A percentile compares a stretch with the other conserved stretches of the same genome.
These are phyloP conservation scores for Meganola albula DNA, from an alignment of 2,888 invertebrate species.

Conservation along the genomic window DNA sequence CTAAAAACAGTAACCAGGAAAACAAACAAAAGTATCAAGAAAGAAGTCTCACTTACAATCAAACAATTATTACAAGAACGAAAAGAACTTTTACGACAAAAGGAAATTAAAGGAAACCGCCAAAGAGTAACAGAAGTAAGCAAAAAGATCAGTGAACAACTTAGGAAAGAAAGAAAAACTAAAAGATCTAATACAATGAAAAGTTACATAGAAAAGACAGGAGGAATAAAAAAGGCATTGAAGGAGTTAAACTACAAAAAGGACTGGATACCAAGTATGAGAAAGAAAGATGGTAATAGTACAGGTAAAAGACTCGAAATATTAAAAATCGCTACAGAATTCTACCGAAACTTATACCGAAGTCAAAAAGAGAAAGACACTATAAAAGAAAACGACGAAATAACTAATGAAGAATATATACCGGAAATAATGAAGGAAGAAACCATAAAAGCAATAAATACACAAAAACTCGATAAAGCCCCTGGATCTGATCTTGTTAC, in stretches of 20 bases:
- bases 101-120: conserved; percentile 13
- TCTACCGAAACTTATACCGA: conserved; percentile 15
- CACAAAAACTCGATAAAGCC: conserved; percentile 26
- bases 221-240: not conserved
- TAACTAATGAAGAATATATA: too few relatives aligned
- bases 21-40: conserved; percentile 13
- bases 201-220: conserved; percentile 9
- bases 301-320: conserved; percentile 13
- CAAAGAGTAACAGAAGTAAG: conserved; percentile 15
- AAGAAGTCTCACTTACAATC: conserved; percentile 3
- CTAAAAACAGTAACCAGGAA: conserved; percentile 10
- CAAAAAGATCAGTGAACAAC: conserved; percentile 18
- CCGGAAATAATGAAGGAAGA: conserved; percentile 22
- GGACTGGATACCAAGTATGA: not conserved
- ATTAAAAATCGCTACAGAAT: conserved; percentile 22
- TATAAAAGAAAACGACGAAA: conserved; percentile 6
- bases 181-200: conserved; percentile 13
- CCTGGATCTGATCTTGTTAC: conserved; percentile 25
- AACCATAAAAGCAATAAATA: conserved; percentile 21
- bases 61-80: conserved; percentile 13
- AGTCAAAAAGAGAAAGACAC: conserved; percentile 5
- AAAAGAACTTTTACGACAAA: conserved; percentile 15
- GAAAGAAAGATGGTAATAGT: not conserved
- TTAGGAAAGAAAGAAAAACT: conserved; percentile 19
- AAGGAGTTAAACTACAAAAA: not conserved